phyloP scores from a whole-genome alignment of 2,888 invertebrate species.

The Dendrolimus pini region DNA sequence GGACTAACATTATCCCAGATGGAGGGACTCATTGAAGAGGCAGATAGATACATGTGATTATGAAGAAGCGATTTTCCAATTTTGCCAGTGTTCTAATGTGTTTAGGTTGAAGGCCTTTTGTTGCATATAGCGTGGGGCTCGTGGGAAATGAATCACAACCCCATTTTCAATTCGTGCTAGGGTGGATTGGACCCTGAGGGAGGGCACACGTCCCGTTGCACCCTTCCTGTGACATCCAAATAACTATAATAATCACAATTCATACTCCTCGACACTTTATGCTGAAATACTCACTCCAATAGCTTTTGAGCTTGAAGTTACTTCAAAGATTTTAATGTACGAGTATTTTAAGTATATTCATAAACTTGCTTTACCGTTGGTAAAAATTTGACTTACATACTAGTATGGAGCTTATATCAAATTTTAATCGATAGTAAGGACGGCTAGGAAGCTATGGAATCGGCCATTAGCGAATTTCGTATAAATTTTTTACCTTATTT shows the following conservation, averaged over 20 bases:
- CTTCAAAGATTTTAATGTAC: too few species aligned
- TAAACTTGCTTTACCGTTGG: too few species aligned
- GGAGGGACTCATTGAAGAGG: too few species aligned
- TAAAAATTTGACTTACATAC: too few species aligned
- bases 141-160: conserved; percentile 75
- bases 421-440: too few species aligned
- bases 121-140: conserved; percentile 46
- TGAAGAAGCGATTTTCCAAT: not conserved
- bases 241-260: conserved; percentile 64
- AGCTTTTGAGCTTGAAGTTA: too few species aligned
- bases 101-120: conserved; percentile 53
- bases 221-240: conserved; percentile 63
- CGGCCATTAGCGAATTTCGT: too few species aligned
- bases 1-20: too few species aligned
- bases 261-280: conserved; percentile 37
- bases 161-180: conserved; percentile 64
- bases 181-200: conserved; percentile 49
- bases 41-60: not conserved
- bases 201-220: conserved; percentile 47
- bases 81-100: conserved; percentile 30
- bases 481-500: too few species aligned
- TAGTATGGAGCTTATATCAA: too few species aligned
- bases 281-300: conserved; percentile 5
- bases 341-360: too few species aligned
- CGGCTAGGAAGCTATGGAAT: too few species aligned